Evolutionary conservation across 2,888 invertebrate species (phyloP).

Genomic region (Luperina testacea): DNA sequence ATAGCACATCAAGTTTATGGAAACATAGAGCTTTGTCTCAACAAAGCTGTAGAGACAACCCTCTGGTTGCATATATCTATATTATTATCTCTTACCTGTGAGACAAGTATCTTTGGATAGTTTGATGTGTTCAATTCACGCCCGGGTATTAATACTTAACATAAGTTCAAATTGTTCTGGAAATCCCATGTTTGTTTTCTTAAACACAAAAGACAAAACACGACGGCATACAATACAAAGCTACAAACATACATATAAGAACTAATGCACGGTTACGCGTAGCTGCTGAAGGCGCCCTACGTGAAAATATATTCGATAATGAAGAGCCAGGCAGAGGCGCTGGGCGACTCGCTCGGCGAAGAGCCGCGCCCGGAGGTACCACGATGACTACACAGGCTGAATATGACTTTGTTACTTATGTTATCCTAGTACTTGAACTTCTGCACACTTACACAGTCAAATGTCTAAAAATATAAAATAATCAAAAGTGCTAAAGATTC

Average conservation of each 20-base stretch:
- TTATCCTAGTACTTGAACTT: neutral
- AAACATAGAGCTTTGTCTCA: neutral
- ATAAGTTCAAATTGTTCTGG: neutral
- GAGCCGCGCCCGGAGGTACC: conserved; percentile 88
- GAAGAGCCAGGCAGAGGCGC: conserved; percentile 96
- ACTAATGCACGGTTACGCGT: conserved; percentile 63
- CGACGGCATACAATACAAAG: conserved; percentile 62
- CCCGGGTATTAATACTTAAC: neutral
- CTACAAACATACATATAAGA: conserved; percentile 46
- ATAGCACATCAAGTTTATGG: neutral
- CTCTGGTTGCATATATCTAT: too few species aligned
- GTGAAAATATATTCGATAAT: conserved; percentile 98
- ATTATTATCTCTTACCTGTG: too few species aligned
- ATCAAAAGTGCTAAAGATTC: conserved; percentile 9
- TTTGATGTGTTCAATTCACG: neutral
- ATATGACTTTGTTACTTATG: conserved; percentile 63
- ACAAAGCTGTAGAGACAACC: too few species aligned
- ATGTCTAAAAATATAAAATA: conserved; percentile 9
- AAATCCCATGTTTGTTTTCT: conserved; percentile 2
- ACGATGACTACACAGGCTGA: conserved; percentile 57
- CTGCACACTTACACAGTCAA: neutral
- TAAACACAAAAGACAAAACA: conserved; percentile 60
- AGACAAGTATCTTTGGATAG: neutral
- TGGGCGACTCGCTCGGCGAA: conserved; percentile 89
- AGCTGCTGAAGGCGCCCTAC: conserved; percentile 99